These are phyloP conservation scores for Himalopsyche kuldschensis DNA, from an alignment of 2,888 invertebrate species.

Conservation along the genomic window DNA sequence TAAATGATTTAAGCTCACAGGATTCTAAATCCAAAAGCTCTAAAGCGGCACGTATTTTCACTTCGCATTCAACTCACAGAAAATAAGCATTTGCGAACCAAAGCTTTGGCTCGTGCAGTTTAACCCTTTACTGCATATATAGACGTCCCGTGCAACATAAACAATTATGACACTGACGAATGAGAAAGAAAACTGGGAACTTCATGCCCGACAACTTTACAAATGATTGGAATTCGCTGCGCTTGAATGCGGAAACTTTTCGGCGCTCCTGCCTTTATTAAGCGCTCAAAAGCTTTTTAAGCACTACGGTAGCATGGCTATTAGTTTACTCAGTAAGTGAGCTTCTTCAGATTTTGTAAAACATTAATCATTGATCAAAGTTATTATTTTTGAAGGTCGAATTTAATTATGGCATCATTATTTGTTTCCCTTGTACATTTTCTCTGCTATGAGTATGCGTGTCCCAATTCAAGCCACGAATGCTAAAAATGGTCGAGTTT, in stretches of 20 bases:
- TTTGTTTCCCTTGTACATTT: too few species aligned
- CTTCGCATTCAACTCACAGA: neutral
- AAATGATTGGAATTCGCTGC: neutral
- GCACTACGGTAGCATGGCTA: neutral
- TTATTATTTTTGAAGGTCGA: too few species aligned
- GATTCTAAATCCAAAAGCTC: too few species aligned
- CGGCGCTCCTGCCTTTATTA: neutral
- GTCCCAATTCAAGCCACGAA: too few species aligned
- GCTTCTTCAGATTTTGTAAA: neutral
- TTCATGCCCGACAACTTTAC: neutral
- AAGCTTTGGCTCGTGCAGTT: neutral
- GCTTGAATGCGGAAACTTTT: neutral
- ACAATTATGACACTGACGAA: slow-evolving; percentile 40
- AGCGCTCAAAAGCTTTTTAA: neutral
- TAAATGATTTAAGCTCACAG: too few species aligned
- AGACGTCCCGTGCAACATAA: slow-evolving; percentile 37
- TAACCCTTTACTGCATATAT: slow-evolving; percentile 14
- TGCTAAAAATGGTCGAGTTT: too few species aligned
- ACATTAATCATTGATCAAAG: neutral
- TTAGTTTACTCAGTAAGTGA: neutral
- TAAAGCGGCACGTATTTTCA: neutral
- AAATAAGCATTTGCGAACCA: neutral
- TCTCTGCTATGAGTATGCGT: too few species aligned
- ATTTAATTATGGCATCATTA: too few species aligned
- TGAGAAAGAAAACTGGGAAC: slow-evolving; percentile 27